Evolutionary conservation across 2,888 invertebrate genomes (phyloP), one percentile per base, ranked within the genome.

Genomic region (Galerucella pusilla): DNA sequence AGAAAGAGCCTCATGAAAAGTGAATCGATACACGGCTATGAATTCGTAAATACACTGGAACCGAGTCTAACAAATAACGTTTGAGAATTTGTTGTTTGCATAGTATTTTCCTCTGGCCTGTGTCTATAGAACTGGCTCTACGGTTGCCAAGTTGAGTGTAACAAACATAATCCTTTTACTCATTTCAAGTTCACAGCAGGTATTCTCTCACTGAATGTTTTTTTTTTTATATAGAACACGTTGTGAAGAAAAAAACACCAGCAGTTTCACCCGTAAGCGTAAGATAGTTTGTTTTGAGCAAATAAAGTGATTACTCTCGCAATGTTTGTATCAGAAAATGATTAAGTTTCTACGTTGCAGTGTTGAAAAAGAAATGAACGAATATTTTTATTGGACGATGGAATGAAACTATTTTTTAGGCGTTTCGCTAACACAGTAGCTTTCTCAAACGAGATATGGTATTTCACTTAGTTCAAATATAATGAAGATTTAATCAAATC

Each of bases 101-200:
- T 63, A 63, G 63, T 63, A 42, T 63, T 63, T 63, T 20, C 20
- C 63, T 63, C 16, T 42, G 63, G 63, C 16, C n/a, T 63, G 63
- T 35, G 42, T 63, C 63, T 63, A 63, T 63, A 63, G 28, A 42
- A 63, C 42, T 63, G 42, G 63, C 42, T 63, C 16, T 42, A 63
- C 63, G 14, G 63, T 63, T 63, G 9, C 63, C 63, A 63, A 63
- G 35, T 57, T 57, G 20, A 20, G 57, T 57, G 16, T 57, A 57
- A 57, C 16, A 57, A 57, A 57, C 57, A 20, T 57, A 57, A 57
- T 57, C 57, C 57, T 10, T 57, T 10, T 57, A 20, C 16, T 57
- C 16, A 57, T 57, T 57, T 10, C 20, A 57, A 16, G 57, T 57
- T 57, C 57, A 16, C 20, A 16, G 20, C 20, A 57, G 57, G 57